Percentiles rank a stretch among this genome's conserved stretches.
phyloP scores from a whole-genome alignment of 2,797 vertebrate species.

The Thamnophis elegans region DNA sequence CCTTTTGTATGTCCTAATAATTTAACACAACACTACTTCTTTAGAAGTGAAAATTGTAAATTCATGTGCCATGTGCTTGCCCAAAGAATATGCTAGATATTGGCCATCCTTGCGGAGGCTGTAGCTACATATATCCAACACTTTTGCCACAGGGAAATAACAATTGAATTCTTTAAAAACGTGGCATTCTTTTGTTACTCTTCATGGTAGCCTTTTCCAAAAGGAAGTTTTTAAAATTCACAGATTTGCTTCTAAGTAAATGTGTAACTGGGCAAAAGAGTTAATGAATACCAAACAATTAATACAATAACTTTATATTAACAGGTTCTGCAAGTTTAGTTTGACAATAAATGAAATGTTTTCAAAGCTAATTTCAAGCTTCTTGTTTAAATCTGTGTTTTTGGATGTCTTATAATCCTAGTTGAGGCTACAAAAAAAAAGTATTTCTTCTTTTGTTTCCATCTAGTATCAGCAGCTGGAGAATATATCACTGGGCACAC shows the following conservation, averaged over 20 bases:
- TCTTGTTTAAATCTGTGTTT: neutral
- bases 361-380: neutral
- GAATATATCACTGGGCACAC: conserved; percentile 82
- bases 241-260: neutral
- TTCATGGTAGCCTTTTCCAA: neutral
- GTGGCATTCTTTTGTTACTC: neutral
- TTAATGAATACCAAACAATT: neutral
- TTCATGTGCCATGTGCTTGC: neutral
- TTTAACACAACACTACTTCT: neutral
- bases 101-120: neutral
- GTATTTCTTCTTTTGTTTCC: conserved; percentile 21
- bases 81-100: neutral
- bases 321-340: neutral
- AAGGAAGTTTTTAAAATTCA: neutral
- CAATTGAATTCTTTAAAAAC: neutral
- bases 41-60: neutral
- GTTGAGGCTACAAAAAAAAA: neutral
- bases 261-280: neutral
- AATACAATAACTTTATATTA: neutral
- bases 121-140: neutral
- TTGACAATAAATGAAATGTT: neutral
- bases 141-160: neutral
- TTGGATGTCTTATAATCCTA: neutral
- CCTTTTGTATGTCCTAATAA: neutral
- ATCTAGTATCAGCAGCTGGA: conserved; percentile 76